A percentile compares a stretch with the other conserved stretches of the same genome.
These are phyloP conservation scores for Oreohelix idahoensis DNA, from an alignment of 1,140 invertebrate species.

Conservation along the genomic window DNA sequence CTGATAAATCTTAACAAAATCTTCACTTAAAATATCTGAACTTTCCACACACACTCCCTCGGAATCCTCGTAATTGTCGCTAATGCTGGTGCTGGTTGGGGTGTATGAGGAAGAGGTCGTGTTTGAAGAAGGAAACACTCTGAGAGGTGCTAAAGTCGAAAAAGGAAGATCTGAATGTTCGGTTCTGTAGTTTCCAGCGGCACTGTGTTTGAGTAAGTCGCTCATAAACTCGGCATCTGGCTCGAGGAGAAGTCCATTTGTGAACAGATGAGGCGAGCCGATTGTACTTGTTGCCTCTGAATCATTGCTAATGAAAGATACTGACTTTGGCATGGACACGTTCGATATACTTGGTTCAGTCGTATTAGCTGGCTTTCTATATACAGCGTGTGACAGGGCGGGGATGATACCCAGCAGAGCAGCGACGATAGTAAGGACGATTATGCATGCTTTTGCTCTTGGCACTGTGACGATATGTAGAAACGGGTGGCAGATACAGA, in stretches of 20 bases:
- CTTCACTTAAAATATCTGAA: constrained; percentile 41
- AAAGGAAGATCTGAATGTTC: not conserved
- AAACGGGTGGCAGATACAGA: constrained; percentile 63
- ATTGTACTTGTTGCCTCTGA: not conserved
- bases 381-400: constrained; percentile 13
- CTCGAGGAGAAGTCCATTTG: not conserved
- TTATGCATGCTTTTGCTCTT: constrained; percentile 10
- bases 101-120: not conserved
- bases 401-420: constrained; percentile 26
- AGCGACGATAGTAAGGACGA: not conserved
- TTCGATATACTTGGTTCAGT: not conserved
- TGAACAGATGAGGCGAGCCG: not conserved
- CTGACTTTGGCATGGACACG: not conserved
- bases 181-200: not conserved
- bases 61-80: not conserved
- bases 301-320: not conserved
- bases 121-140: not conserved
- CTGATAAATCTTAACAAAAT: constrained; percentile 53
- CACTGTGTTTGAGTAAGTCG: not conserved
- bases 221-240: not conserved
- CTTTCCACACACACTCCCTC: not conserved
- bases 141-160: not conserved
- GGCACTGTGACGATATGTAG: constrained; percentile 48
- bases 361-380: not conserved
- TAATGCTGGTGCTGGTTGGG: not conserved